phyloP scores from a whole-genome alignment of 2,797 vertebrate genomes.

The Tolypeutes matacus region DNA sequence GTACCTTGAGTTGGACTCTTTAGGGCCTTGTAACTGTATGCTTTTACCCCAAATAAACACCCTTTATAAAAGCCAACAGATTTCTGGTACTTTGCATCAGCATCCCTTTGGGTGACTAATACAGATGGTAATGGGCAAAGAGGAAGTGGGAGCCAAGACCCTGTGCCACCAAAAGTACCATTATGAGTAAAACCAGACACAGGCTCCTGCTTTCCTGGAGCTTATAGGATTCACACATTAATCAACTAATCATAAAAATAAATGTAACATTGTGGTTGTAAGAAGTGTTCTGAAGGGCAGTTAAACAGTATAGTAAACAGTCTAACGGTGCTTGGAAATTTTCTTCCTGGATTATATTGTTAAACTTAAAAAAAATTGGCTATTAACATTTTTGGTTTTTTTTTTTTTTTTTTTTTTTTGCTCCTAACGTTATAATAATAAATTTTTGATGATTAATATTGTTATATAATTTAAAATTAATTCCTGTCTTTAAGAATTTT shows the following conservation, averaged over 20 bases:
- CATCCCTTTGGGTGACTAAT: too few species aligned
- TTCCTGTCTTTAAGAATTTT: conserved; percentile 30
- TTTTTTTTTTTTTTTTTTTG: background rate
- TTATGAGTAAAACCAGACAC: conserved; percentile 17
- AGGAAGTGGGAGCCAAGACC: background rate
- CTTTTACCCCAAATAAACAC: too few species aligned
- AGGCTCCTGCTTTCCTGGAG: background rate
- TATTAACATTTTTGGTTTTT: background rate
- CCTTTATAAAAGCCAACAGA: too few species aligned
- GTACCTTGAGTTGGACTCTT: too few species aligned
- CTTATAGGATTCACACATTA: conserved; percentile 36
- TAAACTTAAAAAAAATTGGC: conserved; percentile 25
- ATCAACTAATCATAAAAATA: conserved; percentile 38
- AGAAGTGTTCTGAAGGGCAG: conserved; percentile 1
- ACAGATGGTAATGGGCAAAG: background rate
- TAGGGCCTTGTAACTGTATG: too few species aligned
- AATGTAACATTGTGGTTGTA: background rate
- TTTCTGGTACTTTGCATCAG: too few species aligned
- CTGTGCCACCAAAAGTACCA: background rate
- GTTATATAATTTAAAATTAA: conserved; percentile 54
- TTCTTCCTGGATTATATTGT: conserved; percentile 22
- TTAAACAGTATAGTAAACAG: background rate
- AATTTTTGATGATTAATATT: conserved; percentile 27
- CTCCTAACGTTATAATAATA: background rate
- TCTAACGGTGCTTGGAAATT: conserved; percentile 30